Evolutionary conservation across 2,888 invertebrate genomes (phyloP).

Genomic region (Sarcophaga carnaria): DNA sequence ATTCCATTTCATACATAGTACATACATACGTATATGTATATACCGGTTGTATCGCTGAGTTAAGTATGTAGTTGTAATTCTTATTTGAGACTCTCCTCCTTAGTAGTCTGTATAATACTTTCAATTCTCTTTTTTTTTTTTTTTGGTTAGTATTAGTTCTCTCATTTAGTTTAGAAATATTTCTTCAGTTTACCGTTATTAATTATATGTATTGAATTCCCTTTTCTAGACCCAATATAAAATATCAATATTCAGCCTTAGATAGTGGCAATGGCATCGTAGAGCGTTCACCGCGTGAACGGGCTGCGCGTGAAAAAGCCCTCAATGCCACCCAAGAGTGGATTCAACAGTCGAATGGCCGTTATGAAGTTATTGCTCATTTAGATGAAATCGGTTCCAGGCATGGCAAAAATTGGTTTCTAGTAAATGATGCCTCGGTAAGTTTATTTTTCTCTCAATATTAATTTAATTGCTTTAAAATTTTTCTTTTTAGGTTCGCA

Average conservation of each 20-base stretch:
- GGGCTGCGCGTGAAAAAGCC: conserved; percentile 86
- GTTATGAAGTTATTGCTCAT: conserved; percentile 91
- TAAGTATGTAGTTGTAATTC: background rate
- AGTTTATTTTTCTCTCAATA: conserved; percentile 64
- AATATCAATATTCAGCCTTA: conserved; percentile 86
- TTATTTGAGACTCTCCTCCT: background rate
- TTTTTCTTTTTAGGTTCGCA: conserved; percentile 78
- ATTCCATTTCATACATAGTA: background rate
- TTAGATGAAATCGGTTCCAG: conserved; percentile 92
- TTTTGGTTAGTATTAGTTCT: background rate
- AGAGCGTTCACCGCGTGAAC: conserved; percentile 86
- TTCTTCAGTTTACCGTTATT: background rate
- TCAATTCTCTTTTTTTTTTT: background rate
- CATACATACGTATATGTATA: background rate
- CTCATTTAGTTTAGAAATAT: conserved; percentile 4
- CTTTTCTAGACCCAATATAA: conserved; percentile 79
- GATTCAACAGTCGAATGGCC: conserved; percentile 84
- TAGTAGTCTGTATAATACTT: background rate
- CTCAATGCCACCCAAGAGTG: conserved; percentile 85
- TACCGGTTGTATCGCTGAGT: too few relatives aligned
- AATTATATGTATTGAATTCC: background rate
- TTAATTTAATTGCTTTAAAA: conserved; percentile 15
- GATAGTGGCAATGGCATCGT: conserved; percentile 84
- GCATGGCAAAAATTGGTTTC: conserved; percentile 95
- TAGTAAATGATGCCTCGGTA: conserved; percentile 91